These are phyloP conservation scores for Tillus elongatus DNA, from an alignment of 2,888 invertebrate species.

Conservation along the genomic window DNA sequence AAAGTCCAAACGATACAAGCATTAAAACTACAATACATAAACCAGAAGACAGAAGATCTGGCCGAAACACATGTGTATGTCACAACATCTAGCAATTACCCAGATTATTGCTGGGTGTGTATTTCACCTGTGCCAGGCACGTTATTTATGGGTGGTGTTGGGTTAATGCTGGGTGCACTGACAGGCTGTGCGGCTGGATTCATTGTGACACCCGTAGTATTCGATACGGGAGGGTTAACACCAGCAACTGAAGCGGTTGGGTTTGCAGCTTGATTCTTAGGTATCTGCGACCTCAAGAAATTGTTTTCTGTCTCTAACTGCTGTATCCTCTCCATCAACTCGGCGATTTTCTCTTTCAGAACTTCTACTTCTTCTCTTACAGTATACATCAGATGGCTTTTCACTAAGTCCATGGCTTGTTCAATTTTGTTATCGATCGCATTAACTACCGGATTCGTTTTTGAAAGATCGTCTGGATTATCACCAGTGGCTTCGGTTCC, in stretches of 20 bases:
- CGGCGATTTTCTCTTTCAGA: constrained; percentile 63
- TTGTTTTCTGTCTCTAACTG: constrained; percentile 63
- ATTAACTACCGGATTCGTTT: constrained; percentile 44
- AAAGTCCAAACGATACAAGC: no score
- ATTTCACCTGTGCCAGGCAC: neutral
- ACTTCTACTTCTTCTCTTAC: constrained; percentile 71
- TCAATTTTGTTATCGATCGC: constrained; percentile 75
- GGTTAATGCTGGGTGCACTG: constrained; percentile 14
- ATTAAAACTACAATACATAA: no score
- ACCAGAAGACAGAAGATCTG: no score
- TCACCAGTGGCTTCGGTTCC: constrained; percentile 24
- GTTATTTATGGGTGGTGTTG: constrained; percentile 5
- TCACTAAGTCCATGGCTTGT: constrained; percentile 71
- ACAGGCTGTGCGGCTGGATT: constrained; percentile 14
- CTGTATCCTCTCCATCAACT: constrained; percentile 60
- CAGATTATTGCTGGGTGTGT: neutral
- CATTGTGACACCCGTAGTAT: constrained; percentile 1
- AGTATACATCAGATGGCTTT: constrained; percentile 70
- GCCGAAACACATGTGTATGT: no score
- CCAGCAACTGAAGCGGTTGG: constrained; percentile 9
- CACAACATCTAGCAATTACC: no score
- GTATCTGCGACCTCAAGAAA: constrained; percentile 46
- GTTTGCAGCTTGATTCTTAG: constrained; percentile 22
- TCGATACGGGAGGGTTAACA: constrained; percentile 2
- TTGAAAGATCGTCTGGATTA: constrained; percentile 31